Evolutionary conservation across 2,888 invertebrate genomes (phyloP).

Genomic region (Mystacides longicornis): DNA sequence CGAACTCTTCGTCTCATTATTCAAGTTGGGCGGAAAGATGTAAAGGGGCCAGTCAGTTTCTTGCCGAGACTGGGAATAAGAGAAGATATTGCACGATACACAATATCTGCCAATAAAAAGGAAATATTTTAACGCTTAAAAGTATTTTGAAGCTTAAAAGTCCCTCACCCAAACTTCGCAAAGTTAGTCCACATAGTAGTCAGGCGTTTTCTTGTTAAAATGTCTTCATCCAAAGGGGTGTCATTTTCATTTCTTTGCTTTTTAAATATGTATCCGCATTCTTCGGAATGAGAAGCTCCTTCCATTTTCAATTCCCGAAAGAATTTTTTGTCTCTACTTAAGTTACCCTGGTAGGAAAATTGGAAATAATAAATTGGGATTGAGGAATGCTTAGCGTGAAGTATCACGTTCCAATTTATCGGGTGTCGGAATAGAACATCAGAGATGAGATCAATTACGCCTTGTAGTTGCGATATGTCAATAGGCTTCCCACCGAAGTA

Average conservation of each 20-base stretch:
- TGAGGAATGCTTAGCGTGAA: conserved; percentile 10
- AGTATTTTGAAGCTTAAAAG: too few species aligned
- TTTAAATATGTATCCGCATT: conserved; percentile 28
- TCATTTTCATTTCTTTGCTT: conserved; percentile 6
- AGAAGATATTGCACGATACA: not conserved
- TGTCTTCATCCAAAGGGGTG: not conserved
- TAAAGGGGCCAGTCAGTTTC: not conserved
- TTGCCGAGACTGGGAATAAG: too few species aligned
- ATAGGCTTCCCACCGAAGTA: conserved; percentile 28
- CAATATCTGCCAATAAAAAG: not conserved
- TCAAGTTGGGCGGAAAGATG: not conserved
- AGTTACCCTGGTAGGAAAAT: conserved; percentile 27
- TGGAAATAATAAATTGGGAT: conserved; percentile 25
- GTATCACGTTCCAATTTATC: conserved; percentile 24
- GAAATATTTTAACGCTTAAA: not conserved
- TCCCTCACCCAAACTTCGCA: conserved; percentile 18
- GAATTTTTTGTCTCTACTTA: conserved; percentile 22
- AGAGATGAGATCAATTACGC: conserved; percentile 25
- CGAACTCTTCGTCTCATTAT: too few species aligned
- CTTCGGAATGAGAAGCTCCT: conserved; percentile 26
- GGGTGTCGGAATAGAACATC: conserved; percentile 27
- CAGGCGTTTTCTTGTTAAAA: conserved; percentile 8
- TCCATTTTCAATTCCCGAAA: conserved; percentile 15
- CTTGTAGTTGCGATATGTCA: conserved; percentile 13
- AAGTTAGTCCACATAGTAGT: conserved; percentile 19